A percentile compares a stretch with the other conserved stretches of the same genome.
These are phyloP conservation scores for Xiphydria camelus DNA, from an alignment of 2,888 invertebrate species.

Conservation along the genomic window DNA sequence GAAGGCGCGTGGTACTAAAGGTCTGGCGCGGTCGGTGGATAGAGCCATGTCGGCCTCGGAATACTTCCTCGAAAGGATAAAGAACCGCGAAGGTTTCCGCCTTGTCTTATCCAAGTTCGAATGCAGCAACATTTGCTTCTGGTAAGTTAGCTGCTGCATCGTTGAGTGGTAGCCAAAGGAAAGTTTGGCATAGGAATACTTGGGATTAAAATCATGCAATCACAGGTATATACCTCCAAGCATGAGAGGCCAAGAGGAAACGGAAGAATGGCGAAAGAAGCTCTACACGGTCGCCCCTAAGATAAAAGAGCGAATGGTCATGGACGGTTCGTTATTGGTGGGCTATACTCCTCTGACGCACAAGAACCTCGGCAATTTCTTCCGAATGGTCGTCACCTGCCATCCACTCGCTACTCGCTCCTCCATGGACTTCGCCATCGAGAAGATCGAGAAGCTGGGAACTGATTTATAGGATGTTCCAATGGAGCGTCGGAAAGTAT, in stretches of 20 bases:
- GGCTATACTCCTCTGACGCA: slow-evolving; percentile 72
- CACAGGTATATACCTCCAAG: slow-evolving; percentile 64
- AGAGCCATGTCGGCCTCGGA: slow-evolving; percentile 66
- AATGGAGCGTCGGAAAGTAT: background rate
- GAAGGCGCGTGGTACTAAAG: slow-evolving; percentile 74
- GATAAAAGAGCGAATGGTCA: slow-evolving; percentile 72
- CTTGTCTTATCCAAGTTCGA: slow-evolving; percentile 68
- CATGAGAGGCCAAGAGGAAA: slow-evolving; percentile 56
- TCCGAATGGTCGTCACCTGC: slow-evolving; percentile 75
- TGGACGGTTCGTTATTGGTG: slow-evolving; percentile 72
- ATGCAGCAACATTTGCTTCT: slow-evolving; percentile 87
- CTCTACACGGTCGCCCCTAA: slow-evolving; percentile 65
- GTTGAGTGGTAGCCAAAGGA: background rate
- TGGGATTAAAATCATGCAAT: slow-evolving; percentile 44
- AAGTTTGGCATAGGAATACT: background rate
- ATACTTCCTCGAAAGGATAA: slow-evolving; percentile 62
- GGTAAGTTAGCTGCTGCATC: slow-evolving; percentile 67
- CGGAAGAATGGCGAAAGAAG: slow-evolving; percentile 60
- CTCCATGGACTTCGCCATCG: slow-evolving; percentile 68
- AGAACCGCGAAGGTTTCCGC: slow-evolving; percentile 63
- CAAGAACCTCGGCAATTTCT: slow-evolving; percentile 71
- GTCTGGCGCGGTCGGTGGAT: slow-evolving; percentile 66
- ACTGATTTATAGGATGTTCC: slow-evolving; percentile 42
- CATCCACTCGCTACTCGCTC: slow-evolving; percentile 65
- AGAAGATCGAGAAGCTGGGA: slow-evolving; percentile 68